phyloP scores from a whole-genome alignment of 2,797 vertebrate species.

The Syngnathus acus region DNA sequence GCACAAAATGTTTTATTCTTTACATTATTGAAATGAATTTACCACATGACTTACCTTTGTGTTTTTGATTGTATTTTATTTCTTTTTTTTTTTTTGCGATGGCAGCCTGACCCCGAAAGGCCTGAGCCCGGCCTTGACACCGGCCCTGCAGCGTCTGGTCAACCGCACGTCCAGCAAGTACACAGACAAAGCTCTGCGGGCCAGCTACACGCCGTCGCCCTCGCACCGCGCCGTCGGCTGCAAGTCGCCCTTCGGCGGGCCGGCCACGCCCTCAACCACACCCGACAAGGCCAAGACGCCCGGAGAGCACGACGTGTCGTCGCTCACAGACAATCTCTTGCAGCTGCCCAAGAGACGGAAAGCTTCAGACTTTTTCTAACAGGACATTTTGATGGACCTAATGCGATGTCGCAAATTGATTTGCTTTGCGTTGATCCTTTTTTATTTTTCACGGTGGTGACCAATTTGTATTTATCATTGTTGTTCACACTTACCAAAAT shows the following conservation, averaged over 20 bases:
- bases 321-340: conserved; percentile 92
- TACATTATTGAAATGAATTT: no score
- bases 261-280: conserved; percentile 73
- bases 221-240: conserved; percentile 68
- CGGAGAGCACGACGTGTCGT: conserved; percentile 80
- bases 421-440: neutral
- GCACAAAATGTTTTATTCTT: no score
- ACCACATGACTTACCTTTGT: no score
- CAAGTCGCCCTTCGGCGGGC: conserved; percentile 79
- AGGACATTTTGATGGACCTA: conserved; percentile 1
- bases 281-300: conserved; percentile 76
- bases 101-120: conserved; percentile 91
- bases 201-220: conserved; percentile 95
- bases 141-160: conserved; percentile 88
- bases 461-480: neutral
- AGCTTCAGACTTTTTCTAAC: conserved; percentile 77
- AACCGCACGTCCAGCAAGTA: conserved; percentile 93
- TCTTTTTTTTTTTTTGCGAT: conserved; percentile 9
- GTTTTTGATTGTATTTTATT: no score
- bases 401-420: neutral
- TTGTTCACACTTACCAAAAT: neutral
- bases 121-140: conserved; percentile 86
- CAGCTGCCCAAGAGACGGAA: conserved; percentile 91
- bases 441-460: neutral
- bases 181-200: conserved; percentile 91